Evolutionary conservation across 1,140 invertebrate species (phyloP).

Genomic region (Drosophila kurseongensis): DNA sequence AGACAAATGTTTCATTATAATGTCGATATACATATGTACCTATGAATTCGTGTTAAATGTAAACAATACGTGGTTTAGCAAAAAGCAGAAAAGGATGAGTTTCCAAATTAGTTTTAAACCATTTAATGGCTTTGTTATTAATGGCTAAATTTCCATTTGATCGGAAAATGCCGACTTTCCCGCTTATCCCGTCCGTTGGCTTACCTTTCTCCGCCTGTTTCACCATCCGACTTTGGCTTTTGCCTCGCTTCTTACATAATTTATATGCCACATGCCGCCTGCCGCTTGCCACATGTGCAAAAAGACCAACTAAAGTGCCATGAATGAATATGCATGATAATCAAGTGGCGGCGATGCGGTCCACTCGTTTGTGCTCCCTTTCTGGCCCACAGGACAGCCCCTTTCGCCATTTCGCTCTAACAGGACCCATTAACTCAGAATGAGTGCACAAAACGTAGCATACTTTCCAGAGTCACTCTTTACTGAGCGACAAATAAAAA

Average conservation of each 20-base stretch:
- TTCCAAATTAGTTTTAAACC: too few species aligned
- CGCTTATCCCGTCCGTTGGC: neutral
- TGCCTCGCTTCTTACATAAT: constrained; percentile 18
- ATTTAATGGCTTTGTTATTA: too few species aligned
- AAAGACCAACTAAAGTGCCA: constrained; percentile 31
- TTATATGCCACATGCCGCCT: constrained; percentile 9
- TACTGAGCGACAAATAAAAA: neutral
- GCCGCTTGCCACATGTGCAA: constrained; percentile 16
- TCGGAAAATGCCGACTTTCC: neutral
- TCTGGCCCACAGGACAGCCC: neutral
- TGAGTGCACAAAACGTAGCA: constrained; percentile 23
- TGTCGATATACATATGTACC: neutral
- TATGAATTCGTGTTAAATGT: neutral
- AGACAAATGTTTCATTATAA: neutral
- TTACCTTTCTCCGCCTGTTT: neutral
- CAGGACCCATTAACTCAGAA: neutral
- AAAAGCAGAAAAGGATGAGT: too few species aligned
- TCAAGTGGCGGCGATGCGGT: constrained; percentile 37
- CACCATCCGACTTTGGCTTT: neutral
- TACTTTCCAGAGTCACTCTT: constrained; percentile 1
- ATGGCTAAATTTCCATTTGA: neutral
- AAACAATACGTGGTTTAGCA: too few species aligned
- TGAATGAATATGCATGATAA: constrained; percentile 53
- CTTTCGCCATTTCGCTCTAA: neutral
- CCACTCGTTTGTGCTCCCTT: neutral